Evolutionary conservation across 2,888 invertebrate genomes (phyloP).

Genomic region (Dioctria rufipes): DNA sequence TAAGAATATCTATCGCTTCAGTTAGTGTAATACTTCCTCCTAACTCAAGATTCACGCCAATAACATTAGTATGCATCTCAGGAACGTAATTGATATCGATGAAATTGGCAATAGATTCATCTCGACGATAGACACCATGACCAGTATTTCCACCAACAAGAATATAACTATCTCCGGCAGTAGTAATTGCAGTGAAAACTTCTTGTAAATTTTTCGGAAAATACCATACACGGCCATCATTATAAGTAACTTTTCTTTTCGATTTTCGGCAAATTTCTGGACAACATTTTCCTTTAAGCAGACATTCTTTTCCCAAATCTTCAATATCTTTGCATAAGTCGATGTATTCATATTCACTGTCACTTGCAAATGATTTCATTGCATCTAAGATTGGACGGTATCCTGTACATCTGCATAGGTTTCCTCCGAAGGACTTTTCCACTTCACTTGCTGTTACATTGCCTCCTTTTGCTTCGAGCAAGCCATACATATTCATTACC

Average conservation of each 20-base stretch:
- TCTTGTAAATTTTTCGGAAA: conserved; percentile 31
- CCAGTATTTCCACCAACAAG: conserved; percentile 80
- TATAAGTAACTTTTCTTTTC: background rate
- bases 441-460: conserved; percentile 74
- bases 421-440: conserved; percentile 80
- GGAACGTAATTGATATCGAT: conserved; percentile 77
- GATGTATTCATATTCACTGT: conserved; percentile 68
- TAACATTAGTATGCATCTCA: conserved; percentile 73
- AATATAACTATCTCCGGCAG: conserved; percentile 1
- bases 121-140: conserved; percentile 75
- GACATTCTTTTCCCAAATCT: conserved; percentile 36
- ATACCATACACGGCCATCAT: conserved; percentile 46
- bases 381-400: conserved; percentile 82
- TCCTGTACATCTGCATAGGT: conserved; percentile 82
- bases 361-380: conserved; percentile 78
- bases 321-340: conserved; percentile 53
- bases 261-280: background rate
- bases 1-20: conserved; percentile 70
- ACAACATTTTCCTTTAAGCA: conserved; percentile 16
- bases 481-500: conserved; percentile 82
- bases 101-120: conserved; percentile 71
- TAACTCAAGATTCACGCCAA: conserved; percentile 65
- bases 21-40: conserved; percentile 72
- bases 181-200: conserved; percentile 30
- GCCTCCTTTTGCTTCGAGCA: conserved; percentile 69